Percentiles rank a stretch among this genome's conserved stretches.
phyloP scores from a whole-genome alignment of 2,888 invertebrate species.

The Cryptus armator region DNA sequence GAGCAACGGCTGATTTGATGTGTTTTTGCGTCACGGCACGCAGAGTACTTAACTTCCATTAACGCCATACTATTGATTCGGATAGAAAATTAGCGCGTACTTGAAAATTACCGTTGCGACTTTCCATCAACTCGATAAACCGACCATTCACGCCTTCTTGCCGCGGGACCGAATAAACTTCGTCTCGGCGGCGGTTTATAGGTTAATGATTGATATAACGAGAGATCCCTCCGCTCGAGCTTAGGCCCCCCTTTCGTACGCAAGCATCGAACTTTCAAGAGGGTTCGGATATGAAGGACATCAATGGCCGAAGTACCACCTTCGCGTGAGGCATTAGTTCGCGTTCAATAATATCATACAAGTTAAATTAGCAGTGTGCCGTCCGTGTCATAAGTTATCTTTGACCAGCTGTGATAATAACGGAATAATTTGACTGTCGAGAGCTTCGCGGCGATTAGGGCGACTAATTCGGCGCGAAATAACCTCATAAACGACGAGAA shows the following conservation, averaged over 20 bases:
- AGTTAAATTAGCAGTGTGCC: conserved; percentile 33
- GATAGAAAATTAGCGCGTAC: background rate
- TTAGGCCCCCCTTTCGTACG: background rate
- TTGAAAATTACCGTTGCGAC: background rate
- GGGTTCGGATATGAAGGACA: conserved; percentile 24
- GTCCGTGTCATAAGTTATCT: conserved; percentile 34
- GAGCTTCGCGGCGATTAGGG: background rate
- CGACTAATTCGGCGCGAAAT: conserved; percentile 24
- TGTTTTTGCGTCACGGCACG: background rate
- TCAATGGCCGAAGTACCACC: conserved; percentile 15
- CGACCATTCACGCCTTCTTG: background rate
- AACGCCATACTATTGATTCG: conserved; percentile 30
- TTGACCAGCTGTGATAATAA: conserved; percentile 61
- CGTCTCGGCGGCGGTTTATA: no score
- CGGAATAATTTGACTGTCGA: conserved; percentile 22
- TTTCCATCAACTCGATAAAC: background rate
- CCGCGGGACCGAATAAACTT: no score
- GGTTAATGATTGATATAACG: conserved; percentile 1
- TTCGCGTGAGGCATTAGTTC: background rate
- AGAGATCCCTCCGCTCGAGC: background rate
- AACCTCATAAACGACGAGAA: conserved; percentile 24
- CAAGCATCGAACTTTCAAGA: conserved; percentile 40
- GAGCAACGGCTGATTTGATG: background rate
- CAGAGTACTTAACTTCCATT: conserved; percentile 12
- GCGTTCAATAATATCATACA: conserved; percentile 31